These are phyloP conservation scores for Scomber scombrus DNA, from an alignment of 2,113 vertebrate species.

Conservation along the genomic window DNA sequence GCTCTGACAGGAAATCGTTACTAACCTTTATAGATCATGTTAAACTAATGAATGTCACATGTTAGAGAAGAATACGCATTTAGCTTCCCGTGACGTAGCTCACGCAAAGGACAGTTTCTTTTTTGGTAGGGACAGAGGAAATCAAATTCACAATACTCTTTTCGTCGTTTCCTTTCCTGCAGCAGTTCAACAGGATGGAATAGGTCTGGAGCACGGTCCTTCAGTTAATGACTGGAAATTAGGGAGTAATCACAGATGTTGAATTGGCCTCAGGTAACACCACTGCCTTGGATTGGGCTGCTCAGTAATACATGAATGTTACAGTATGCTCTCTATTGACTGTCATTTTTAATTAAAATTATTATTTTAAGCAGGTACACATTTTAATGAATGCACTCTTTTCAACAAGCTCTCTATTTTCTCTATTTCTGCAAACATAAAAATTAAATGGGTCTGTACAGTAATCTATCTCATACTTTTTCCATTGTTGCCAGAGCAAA, in stretches of 20 bases:
- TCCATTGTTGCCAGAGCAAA: not conserved
- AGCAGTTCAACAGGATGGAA: constrained; percentile 5
- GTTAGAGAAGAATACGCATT: not conserved
- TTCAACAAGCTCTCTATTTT: constrained; percentile 3
- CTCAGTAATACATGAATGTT: not conserved
- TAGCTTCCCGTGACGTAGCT: not conserved
- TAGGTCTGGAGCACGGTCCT: not conserved
- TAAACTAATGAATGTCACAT: constrained; percentile 6
- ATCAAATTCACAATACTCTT: not conserved
- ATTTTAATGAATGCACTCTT: not conserved
- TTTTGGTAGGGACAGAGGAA: not conserved
- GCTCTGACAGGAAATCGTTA: constrained; percentile 4
- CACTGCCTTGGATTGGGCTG: not conserved
- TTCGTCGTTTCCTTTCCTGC: not conserved
- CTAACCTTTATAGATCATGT: constrained; percentile 1
- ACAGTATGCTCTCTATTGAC: not conserved
- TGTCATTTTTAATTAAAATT: not conserved
- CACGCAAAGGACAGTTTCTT: not conserved
- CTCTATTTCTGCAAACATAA: constrained; percentile 2
- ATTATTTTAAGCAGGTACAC: not conserved
- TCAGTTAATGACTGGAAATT: not conserved
- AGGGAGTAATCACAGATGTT: not conserved
- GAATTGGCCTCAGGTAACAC: not conserved
- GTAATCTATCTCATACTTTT: not conserved
- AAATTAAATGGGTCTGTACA: not conserved